Conservation (phyloP, 2,113 vertebrate species). For the Dicaeum eximium region DNA sequence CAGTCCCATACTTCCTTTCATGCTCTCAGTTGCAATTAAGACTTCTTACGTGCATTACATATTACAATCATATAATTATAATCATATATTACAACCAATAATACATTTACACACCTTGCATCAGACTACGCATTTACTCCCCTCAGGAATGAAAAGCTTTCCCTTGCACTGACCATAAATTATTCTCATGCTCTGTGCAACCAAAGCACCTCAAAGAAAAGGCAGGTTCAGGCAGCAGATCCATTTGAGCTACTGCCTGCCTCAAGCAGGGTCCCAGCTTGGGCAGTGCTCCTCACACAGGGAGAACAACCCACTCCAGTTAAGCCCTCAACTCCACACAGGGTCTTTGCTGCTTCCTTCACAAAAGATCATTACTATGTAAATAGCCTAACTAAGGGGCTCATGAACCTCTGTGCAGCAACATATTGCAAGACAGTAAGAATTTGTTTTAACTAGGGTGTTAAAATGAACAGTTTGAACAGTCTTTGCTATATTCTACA, state of each 20-base stretch:
- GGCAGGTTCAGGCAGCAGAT: background rate
- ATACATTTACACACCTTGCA: background rate
- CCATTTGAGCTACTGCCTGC: background rate
- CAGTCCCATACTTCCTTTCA: background rate
- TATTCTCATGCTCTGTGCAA: background rate
- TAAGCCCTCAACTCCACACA: background rate
- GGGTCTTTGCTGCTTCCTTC: background rate
- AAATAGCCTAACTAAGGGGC: background rate
- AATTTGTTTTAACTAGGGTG: background rate
- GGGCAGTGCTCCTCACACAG: background rate
- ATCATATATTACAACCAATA: no score
- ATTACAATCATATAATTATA: background rate
- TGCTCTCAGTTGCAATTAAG: background rate
- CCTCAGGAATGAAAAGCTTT: background rate
- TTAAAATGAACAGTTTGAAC: background rate
- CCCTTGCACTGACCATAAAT: background rate
- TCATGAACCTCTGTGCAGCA: background rate
- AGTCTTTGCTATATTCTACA: background rate
- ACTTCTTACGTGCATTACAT: background rate
- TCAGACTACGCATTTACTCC: background rate
- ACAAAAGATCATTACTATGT: background rate
- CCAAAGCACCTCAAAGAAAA: background rate
- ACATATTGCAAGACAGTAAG: background rate
- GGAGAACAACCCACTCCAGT: background rate
- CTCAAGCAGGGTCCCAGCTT: background rate